phyloP scores from a whole-genome alignment of 2,888 invertebrate genomes.

The Eilema caniola region DNA sequence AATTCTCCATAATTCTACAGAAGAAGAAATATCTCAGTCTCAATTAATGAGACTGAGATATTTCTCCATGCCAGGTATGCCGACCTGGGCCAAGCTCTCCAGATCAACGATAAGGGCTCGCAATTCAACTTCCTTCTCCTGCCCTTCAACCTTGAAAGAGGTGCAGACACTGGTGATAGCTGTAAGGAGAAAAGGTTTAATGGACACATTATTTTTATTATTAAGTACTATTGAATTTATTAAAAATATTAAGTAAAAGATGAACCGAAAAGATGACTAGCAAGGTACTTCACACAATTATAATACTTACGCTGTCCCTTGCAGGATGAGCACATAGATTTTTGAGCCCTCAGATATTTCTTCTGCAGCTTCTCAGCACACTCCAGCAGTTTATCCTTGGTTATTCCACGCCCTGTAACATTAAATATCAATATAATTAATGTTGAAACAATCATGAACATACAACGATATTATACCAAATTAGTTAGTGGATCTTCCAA shows the following conservation, averaged over 20 bases:
- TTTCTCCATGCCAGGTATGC: not conserved
- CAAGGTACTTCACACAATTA: not conserved
- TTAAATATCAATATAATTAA: not conserved
- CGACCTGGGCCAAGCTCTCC: not conserved
- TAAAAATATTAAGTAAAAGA: not conserved
- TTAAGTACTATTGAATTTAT: not conserved
- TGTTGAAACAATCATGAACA: no score
- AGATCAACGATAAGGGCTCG: not conserved
- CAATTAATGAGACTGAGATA: not conserved
- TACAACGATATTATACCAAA: not conserved
- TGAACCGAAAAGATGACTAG: not conserved
- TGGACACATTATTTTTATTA: not conserved
- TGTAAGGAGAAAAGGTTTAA: not conserved
- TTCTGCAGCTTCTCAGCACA: not conserved
- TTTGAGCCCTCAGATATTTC: not conserved
- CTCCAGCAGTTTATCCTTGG: not conserved
- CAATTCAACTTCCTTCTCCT: constrained; percentile 2
- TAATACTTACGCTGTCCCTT: constrained; percentile 2
- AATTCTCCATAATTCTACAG: no score
- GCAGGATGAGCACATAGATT: not conserved
- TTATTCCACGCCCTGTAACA: not conserved
- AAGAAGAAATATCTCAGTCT: not conserved
- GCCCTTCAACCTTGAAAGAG: not conserved
- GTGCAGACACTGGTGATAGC: not conserved
- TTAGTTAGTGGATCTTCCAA: not conserved